Evolutionary conservation across 35 echinoderm and acorn worm species (phyloP).

Genomic region (Strongylocentrotus purpuratus): DNA sequence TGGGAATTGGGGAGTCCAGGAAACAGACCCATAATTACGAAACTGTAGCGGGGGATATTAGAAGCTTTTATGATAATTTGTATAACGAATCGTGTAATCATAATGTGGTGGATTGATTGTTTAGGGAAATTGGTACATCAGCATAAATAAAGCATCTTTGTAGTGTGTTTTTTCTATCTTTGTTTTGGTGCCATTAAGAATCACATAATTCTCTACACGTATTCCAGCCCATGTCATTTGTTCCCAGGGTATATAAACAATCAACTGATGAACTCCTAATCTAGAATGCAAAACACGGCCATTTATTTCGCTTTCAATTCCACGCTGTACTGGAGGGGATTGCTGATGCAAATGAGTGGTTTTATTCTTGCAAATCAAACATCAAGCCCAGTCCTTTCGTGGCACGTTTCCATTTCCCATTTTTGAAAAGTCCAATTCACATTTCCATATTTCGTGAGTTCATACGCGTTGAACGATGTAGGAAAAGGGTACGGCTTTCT

Average conservation of each 20-base stretch:
- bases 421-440: neutral
- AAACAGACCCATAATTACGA: no score
- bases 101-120: neutral
- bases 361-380: neutral
- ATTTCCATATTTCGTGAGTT: neutral
- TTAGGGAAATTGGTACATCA: neutral
- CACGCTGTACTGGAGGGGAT: neutral
- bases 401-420: neutral
- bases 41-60: no score
- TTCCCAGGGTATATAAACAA: slow-evolving; percentile 3
- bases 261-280: slow-evolving; percentile 23
- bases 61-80: neutral
- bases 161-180: no score
- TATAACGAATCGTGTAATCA: neutral
- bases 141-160: neutral
- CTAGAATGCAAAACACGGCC: slow-evolving; percentile 2
- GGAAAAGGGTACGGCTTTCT: neutral
- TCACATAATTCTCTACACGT: neutral
- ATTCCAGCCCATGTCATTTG: neutral
- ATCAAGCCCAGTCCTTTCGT: neutral
- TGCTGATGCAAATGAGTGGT: neutral
- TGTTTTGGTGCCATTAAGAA: neutral
- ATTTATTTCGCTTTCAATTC: slow-evolving; percentile 29
- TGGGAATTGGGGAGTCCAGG: no score
- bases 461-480: neutral